phyloP scores from a whole-genome alignment of 2,888 invertebrate genomes.

The Drosophila paucipuncta region DNA sequence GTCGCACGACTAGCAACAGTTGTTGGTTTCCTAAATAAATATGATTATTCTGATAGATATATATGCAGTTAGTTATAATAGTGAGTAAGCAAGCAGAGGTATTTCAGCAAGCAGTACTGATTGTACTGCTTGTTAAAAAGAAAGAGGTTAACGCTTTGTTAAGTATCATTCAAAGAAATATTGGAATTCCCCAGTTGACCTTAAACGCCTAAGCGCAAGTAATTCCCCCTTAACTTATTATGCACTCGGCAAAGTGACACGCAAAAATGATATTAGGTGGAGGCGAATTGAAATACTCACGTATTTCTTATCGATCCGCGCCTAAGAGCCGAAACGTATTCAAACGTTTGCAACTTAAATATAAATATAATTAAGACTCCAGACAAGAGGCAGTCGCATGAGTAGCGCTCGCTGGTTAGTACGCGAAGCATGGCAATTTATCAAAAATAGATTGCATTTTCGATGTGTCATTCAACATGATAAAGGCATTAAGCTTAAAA shows the following conservation, averaged over 20 bases:
- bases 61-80: not conserved
- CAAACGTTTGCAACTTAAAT: conserved; percentile 2
- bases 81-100: not conserved
- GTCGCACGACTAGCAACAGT: not conserved
- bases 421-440: conserved; percentile 6
- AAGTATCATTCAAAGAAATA: not conserved
- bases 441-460: not conserved
- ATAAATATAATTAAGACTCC: conserved; percentile 24
- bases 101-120: too few relatives aligned
- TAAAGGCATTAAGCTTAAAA: conserved; percentile 34
- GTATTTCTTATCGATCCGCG: conserved; percentile 61
- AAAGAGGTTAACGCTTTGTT: too few relatives aligned
- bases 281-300: conserved; percentile 45
- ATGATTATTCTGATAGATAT: not conserved
- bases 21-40: not conserved
- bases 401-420: conserved; percentile 3
- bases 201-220: not conserved
- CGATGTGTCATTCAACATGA: conserved; percentile 1
- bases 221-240: not conserved
- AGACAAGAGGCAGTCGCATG: conserved; percentile 5
- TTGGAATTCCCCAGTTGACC: not conserved
- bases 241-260: conserved; percentile 20
- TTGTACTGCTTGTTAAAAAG: not conserved
- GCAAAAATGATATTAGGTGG: conserved; percentile 21
- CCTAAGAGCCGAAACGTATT: not conserved